Conservation (phyloP, 2,797 vertebrate species). For the Poliocrania exsul region DNA sequence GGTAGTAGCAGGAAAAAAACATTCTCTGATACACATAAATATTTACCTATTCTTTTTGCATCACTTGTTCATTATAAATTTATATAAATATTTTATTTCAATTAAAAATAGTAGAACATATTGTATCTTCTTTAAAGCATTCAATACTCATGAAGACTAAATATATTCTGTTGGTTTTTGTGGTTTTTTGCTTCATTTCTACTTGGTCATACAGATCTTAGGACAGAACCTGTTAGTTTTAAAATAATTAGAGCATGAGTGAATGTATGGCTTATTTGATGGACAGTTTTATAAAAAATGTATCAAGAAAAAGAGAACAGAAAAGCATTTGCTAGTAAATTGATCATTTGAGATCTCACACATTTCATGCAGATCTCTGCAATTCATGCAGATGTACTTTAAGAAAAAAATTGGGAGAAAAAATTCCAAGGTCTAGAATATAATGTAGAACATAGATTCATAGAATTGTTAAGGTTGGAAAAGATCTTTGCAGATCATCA, state of each 20-base stretch:
- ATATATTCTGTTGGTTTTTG: background rate
- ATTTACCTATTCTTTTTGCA: background rate
- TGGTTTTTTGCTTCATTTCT: background rate
- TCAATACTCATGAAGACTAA: background rate
- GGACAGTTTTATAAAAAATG: background rate
- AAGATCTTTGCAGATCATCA: background rate
- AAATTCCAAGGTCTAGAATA: background rate
- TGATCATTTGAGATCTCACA: background rate
- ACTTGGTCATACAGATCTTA: background rate
- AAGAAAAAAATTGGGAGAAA: background rate
- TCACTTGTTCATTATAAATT: background rate
- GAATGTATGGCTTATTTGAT: background rate
- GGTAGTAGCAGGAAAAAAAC: background rate
- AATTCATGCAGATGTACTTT: background rate
- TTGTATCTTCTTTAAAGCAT: background rate
- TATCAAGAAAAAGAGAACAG: background rate
- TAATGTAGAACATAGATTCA: background rate
- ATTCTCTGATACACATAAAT: background rate
- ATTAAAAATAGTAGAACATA: background rate
- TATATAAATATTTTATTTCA: background rate
- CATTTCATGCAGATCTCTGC: background rate
- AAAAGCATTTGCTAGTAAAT: background rate
- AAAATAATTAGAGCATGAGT: background rate
- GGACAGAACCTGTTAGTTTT: background rate
- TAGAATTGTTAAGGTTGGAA: background rate